Evolutionary conservation across 1,140 invertebrate genomes (phyloP), one percentile per base, ranked within the genome.

Genomic region (Euura saliciscinereae): DNA sequence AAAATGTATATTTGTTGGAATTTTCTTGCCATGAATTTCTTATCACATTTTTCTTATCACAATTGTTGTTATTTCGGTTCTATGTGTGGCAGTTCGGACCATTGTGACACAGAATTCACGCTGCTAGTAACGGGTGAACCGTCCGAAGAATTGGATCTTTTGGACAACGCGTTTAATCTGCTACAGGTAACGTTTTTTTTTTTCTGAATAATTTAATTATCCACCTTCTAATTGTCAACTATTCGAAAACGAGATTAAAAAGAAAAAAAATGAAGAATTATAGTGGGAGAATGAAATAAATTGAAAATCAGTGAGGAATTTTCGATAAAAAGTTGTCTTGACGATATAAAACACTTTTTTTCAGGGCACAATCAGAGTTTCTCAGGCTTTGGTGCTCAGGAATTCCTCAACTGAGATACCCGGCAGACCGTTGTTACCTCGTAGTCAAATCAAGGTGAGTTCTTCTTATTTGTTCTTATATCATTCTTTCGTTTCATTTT

Each of bases 371-470:
- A 67, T 83, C 45, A 78, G 78, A 46, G 74, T 84, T 64, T 59
- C 69, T 13, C 80, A 82, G 65, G 76, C 78, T 6, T 75, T 83
- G 64, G 43, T 85, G 5, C 68, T 83, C 66, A 80, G 76, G 66
- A 79, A 46, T 28, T 65, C 66, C 13, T 64, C 64, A 7, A n/a
- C 66, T 10, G 78, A 83, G 44, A 69, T 68, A 44, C 74, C 74
- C 43, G 67, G 68, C 73, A 69, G 80, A 82, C 51, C 71, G 11
- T 71, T 78, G 67, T 83, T 85, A 77, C 79, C 83, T 45, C 75
- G 81, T 13, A 83, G 81, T 71, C 77, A 71, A 43, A 69, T 82
- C 74, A 83, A 85, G 81, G 83, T 84, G 69, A 80, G 77, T 75
- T 64, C 59, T 10, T 13, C 59, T 64, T 64, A 10, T 28, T 28